Evolutionary conservation across 2,113 vertebrate species (phyloP), one percentile per base, ranked within the genome.

Genomic region (Nymphicus hollandicus): DNA sequence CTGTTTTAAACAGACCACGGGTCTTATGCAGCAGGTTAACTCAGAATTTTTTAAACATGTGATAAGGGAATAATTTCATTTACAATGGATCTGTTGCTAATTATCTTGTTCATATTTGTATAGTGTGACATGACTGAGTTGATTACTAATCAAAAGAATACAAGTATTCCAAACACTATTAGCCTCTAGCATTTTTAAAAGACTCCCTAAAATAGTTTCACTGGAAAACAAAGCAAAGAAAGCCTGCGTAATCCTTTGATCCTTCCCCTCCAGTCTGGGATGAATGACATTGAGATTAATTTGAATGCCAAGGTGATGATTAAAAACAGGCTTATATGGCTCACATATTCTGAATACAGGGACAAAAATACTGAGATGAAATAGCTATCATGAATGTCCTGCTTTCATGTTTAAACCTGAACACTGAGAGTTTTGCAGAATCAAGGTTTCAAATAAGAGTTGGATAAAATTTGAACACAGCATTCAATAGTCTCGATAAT

Each of bases 181-280:
- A 86, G 47, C n/a, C 69, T 53, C 56, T 29, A 93, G 77, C 19
- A 65, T 89, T 95, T 93, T 90, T 60, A 49, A 83, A 90, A 66
- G 39, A 52, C 31, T 41, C 27, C 11, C 44, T 81, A 56, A 88
- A 92, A 83, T 31, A 81, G 41, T 84, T 81, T 86, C 19, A 81
- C 28, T 49, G 52, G 52, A 81, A 94, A 94, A 91, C 68, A 93
- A 94, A 83, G 61, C 39, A 81, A 81, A 86, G 76, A 79, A 95
- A 84, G 17, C 47, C 52, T 88, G 44, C 20, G 49, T 49, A 81
- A 61, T 88, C 39, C 87, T 95, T 92, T 90, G 80, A 88, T 86
- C 50, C 65, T 80, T 89, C 39, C 61, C 10, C 33, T 72, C 28
- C 27, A 60, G 39, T 68, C 33, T 86, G 50, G 10, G 41, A 73